Base-by-base conservation (phyloP, 2,797 vertebrate species). In the Sebastes oblongus region DNA sequence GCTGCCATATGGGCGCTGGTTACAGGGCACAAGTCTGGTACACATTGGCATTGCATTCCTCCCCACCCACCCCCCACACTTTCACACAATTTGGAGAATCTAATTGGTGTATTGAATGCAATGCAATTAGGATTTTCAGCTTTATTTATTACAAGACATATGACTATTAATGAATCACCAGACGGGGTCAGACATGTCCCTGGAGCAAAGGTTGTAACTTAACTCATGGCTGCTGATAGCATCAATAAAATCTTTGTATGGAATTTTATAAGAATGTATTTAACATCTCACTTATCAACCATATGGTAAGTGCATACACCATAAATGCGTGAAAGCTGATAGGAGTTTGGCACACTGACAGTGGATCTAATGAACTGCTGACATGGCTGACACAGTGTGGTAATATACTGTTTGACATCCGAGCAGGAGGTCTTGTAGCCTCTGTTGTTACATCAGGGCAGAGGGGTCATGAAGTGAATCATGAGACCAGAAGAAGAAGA, bases 1-100 rank as follows among this genome's bases (percentile, higher is more conserved):
- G 60, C 82, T 74, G 84, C 77, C 92, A 92, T 84, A 92, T 92
- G 88, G 81, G 59, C 83, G 32, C n/a, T 22, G 50, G 81, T 69
- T 74, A 34, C 71, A 42, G 77, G 60, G 70, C 68, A 78, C 59
- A 6, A 8, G 72, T 69, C 68, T 77, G 67, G 72, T 78, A 46
- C 64, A 24, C 66, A 25, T 22, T 69, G 78, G 64, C 81, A 76
- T 86, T 55, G 13, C 84, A 70, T 74, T 71, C 69, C 82, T 42
- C 42, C 71, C 20, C 22, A 8, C 24, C 18, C n/a, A 24, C 24
- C 2, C 32, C 10, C 4, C 18, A 8, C 22, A n/a, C 64, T 72
- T 83, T 75, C 10, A 58, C 64, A 42, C 2, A 27, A 55, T 86
- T 70, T 24, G n/a, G 16, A 69, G 30, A 42, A 62, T 64, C 25